Evolutionary conservation across 2,797 vertebrate species (phyloP), one percentile per base, ranked within the genome.

Genomic region (Mastacembelus armatus): DNA sequence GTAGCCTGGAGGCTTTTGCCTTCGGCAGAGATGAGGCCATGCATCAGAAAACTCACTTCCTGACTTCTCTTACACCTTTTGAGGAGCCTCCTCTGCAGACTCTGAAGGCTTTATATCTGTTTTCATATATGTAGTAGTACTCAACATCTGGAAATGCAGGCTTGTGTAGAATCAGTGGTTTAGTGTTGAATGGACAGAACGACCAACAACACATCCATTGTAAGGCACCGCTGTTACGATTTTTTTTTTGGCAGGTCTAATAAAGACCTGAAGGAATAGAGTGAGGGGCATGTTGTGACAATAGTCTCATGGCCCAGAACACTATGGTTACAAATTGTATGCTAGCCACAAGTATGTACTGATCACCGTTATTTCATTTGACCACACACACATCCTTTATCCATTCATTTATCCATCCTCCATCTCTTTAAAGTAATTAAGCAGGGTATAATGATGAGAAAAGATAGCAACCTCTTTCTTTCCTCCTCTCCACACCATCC

Each of bases 371-470:
- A 36, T 65, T 56, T 27, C 19, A 54, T 26, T 61, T 8, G 2
- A 39, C 55, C 45, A 43, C 19, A n/a, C 38, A 33, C 44, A 22
- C 44, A 56, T 4, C 32, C 33, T 52, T 58, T 27, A 50, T 32
- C 40, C 44, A 29, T 67, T 45, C 47, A 44, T 55, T 49, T 30
- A 71, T 70, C 61, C 39, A 35, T 44, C 38, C 54, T 49, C 27
- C 57, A 44, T 67, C 59, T 74, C 19, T 38, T 36, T 60, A 27
- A 44, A 72, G 32, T 61, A 42, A 60, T 83, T 74, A 83, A 75
- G 65, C 58, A 38, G 44, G 35, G 44, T 33, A 54, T 49, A 33
- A 60, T 44, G 60, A 74, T 64, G 56, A 58, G 66, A 11, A 67
- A 30, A 74, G 66, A 62, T 33, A 30, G 51, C 15, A 26, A 45